These are phyloP conservation scores for Brienomyrus brachyistius DNA, from an alignment of 2,113 vertebrate species.

Conservation along the genomic window DNA sequence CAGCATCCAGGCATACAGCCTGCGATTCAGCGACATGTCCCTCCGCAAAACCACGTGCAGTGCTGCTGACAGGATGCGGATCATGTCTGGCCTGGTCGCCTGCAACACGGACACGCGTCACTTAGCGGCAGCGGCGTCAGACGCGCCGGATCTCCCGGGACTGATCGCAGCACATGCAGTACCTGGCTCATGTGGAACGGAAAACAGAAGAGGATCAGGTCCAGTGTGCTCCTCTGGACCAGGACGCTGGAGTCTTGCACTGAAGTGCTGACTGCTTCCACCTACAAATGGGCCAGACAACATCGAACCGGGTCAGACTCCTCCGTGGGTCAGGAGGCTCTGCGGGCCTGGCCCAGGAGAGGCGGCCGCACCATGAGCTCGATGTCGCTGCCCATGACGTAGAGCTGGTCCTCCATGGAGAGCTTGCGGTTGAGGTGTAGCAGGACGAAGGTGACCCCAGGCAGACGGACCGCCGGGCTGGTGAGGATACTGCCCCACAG, in stretches of 20 bases:
- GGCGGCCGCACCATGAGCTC: slow-evolving; percentile 81
- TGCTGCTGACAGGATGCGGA: slow-evolving; percentile 92
- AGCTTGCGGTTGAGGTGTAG: slow-evolving; percentile 94
- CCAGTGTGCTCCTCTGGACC: slow-evolving; percentile 93
- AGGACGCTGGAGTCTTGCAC: slow-evolving; percentile 97
- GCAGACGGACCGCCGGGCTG: slow-evolving; percentile 87
- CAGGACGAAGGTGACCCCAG: slow-evolving; percentile 90
- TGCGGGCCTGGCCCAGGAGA: neutral
- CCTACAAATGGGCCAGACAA: slow-evolving; percentile 60
- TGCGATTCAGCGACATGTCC: slow-evolving; percentile 96
- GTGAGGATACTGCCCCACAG: slow-evolving; percentile 98
- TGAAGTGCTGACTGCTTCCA: slow-evolving; percentile 94
- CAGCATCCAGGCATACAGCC: slow-evolving; percentile 96
- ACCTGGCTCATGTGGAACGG: slow-evolving; percentile 99
- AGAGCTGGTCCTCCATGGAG: slow-evolving; percentile 98
- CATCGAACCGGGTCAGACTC: neutral
- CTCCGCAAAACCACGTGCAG: slow-evolving; percentile 93
- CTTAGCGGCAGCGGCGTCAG: neutral
- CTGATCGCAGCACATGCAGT: slow-evolving; percentile 9
- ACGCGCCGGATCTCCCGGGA: neutral
- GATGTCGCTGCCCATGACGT: slow-evolving; percentile 95
- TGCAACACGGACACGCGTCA: slow-evolving; percentile 43
- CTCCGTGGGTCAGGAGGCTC: neutral
- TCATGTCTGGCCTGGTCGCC: slow-evolving; percentile 94
- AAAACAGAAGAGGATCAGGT: slow-evolving; percentile 97